Conservation (phyloP, 2,113 vertebrate species). For the Ancistrus triradiatus region DNA sequence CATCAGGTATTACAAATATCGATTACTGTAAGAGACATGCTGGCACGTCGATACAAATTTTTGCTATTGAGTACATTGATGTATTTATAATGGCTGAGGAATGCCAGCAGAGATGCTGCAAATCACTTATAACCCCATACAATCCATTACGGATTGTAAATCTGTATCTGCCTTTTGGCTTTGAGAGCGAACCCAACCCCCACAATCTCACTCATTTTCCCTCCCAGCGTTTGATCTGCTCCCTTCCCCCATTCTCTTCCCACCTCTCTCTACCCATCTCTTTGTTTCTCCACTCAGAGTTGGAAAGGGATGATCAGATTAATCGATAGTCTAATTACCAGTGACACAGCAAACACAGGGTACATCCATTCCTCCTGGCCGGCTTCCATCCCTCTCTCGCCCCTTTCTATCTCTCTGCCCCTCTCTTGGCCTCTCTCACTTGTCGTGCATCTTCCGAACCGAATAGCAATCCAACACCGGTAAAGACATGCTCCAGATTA, state of each 20-base stretch:
- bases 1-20: too few species aligned
- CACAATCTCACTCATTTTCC: neutral
- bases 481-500: slow-evolving; percentile 44
- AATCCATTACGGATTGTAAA: neutral
- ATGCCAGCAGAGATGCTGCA: neutral
- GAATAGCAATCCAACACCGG: slow-evolving; percentile 44
- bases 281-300: slow-evolving; percentile 13
- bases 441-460: slow-evolving; percentile 41
- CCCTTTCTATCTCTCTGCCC: slow-evolving; percentile 42
- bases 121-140: neutral
- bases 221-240: neutral
- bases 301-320: slow-evolving; percentile 15
- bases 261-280: slow-evolving; percentile 1
- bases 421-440: slow-evolving; percentile 17
- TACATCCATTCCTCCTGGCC: neutral
- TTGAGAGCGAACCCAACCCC: slow-evolving; percentile 12
- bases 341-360: slow-evolving; percentile 28
- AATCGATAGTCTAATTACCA: slow-evolving; percentile 32
- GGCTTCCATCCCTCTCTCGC: neutral
- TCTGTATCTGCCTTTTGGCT: slow-evolving; percentile 8
- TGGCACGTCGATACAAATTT: too few species aligned
- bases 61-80: too few species aligned
- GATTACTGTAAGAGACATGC: too few species aligned
- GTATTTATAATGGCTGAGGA: neutral
- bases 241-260: neutral